phyloP scores from a whole-genome alignment of 2,888 invertebrate genomes.

The Melieria omissa region DNA sequence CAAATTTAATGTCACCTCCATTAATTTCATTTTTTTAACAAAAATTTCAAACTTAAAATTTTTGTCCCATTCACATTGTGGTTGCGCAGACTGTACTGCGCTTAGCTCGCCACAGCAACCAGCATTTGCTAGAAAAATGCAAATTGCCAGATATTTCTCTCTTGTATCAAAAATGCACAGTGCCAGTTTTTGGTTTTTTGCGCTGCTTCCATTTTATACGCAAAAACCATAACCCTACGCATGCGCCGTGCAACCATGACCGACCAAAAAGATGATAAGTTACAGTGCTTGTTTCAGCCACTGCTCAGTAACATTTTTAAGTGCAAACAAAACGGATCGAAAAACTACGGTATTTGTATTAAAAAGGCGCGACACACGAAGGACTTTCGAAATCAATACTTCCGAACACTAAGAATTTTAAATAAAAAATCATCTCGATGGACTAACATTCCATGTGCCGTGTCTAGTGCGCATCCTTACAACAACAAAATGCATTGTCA shows the following conservation, averaged over 20 bases:
- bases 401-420: constrained; percentile 17
- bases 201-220: too few relatives aligned
- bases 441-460: too few relatives aligned
- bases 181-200: too few relatives aligned
- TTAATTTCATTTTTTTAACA: too few relatives aligned
- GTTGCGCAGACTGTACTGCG: too few relatives aligned
- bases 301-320: constrained; percentile 41
- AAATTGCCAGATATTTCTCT: constrained; percentile 17
- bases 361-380: background rate
- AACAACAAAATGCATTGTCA: too few relatives aligned
- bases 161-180: background rate
- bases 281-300: constrained; percentile 34
- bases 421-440: background rate
- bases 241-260: background rate
- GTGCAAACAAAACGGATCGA: constrained; percentile 39
- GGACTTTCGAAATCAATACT: background rate
- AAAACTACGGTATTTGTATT: constrained; percentile 23
- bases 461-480: too few relatives aligned
- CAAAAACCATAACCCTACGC: constrained; percentile 22
- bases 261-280: constrained; percentile 44
- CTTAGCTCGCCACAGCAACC: background rate
- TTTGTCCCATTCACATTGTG: too few relatives aligned
- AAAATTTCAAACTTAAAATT: too few relatives aligned
- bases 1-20: too few relatives aligned
- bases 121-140: constrained; percentile 17